These are phyloP conservation scores for Strigamia transsilvanica DNA, from an alignment of 2,888 invertebrate genomes.

Conservation along the genomic window DNA sequence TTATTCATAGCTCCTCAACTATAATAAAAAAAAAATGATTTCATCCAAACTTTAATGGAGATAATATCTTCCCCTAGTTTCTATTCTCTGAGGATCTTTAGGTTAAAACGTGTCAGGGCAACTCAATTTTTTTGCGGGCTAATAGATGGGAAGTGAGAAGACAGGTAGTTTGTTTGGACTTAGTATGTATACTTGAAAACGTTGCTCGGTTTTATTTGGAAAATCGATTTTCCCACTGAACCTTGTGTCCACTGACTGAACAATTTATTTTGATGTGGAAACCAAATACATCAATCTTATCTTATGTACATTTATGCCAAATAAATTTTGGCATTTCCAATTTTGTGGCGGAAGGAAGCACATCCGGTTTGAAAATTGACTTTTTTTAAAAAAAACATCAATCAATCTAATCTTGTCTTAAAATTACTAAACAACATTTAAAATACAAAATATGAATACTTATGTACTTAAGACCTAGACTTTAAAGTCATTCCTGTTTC, in stretches of 20 bases:
- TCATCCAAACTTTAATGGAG: not conserved
- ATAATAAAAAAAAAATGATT: not conserved
- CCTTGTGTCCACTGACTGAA: conserved; percentile 1
- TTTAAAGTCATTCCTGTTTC: not conserved
- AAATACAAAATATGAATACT: not conserved
- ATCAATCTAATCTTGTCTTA: not conserved
- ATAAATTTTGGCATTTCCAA: not conserved
- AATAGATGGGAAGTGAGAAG: not conserved
- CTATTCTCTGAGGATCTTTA: not conserved
- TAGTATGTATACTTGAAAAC: not conserved
- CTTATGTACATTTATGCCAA: not conserved
- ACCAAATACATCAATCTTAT: not conserved
- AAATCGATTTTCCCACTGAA: conserved; percentile 30
- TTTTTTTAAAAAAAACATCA: not conserved
- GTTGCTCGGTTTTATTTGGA: not conserved
- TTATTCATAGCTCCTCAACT: not conserved
- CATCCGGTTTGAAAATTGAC: not conserved
- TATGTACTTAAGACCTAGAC: not conserved
- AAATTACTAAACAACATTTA: not conserved
- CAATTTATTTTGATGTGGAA: conserved; percentile 14
- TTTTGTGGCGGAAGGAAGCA: not conserved
- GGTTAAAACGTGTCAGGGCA: conserved; percentile 6
- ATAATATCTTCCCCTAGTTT: not conserved
- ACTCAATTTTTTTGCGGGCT: not conserved
- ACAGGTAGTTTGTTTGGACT: not conserved